These are phyloP conservation scores for Bombus huntii DNA, from an alignment of 1,140 invertebrate genomes.

Conservation along the genomic window DNA sequence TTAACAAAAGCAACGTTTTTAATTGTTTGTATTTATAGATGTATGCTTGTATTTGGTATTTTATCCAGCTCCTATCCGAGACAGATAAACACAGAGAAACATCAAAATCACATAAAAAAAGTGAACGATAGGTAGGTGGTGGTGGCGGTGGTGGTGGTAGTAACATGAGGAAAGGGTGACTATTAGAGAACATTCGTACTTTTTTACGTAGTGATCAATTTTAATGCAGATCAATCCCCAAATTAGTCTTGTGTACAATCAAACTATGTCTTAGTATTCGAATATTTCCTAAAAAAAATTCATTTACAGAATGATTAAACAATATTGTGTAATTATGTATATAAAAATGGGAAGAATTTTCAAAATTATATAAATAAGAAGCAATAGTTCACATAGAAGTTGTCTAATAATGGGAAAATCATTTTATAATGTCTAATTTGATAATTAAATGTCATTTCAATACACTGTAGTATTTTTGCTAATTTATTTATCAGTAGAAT, in stretches of 20 bases:
- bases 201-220: slow-evolving; percentile 76
- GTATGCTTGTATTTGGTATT: background rate
- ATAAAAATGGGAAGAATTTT: background rate
- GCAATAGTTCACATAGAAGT: background rate
- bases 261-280: slow-evolving; percentile 5
- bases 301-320: background rate
- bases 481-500: background rate
- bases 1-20: too few relatives aligned
- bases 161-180: slow-evolving; percentile 80
- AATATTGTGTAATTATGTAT: background rate
- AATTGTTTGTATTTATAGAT: too few relatives aligned
- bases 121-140: slow-evolving; percentile 79
- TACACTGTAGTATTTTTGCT: background rate
- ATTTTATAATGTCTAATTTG: background rate
- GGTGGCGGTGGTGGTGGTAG: slow-evolving; percentile 73
- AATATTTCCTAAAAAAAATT: slow-evolving; percentile 27
- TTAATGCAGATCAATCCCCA: slow-evolving; percentile 63
- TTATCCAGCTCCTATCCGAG: slow-evolving; percentile 43
- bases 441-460: background rate
- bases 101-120: slow-evolving; percentile 79
- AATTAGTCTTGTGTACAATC: slow-evolving; percentile 61
- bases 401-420: background rate
- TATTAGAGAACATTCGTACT: slow-evolving; percentile 82
- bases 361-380: background rate
- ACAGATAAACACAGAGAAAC: slow-evolving; percentile 71